These are phyloP conservation scores for Clarias laeviceps DNA, from an alignment of 2,797 vertebrate genomes.

Conservation along the genomic window DNA sequence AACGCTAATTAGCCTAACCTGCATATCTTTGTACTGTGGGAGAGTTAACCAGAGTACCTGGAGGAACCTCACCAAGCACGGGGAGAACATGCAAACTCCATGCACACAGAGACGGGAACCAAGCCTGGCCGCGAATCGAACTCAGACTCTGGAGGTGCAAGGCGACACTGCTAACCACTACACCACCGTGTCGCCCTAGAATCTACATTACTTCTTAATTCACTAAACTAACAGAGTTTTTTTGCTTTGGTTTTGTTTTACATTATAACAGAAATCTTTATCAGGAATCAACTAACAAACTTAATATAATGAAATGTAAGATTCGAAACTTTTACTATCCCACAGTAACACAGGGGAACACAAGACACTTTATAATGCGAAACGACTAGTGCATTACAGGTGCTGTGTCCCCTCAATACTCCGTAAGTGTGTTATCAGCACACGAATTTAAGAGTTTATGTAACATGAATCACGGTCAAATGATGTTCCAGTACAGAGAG, in stretches of 20 bases:
- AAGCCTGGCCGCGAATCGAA: too few species aligned
- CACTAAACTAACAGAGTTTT: neutral
- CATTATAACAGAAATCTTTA: neutral
- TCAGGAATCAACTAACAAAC: neutral
- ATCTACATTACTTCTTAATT: neutral
- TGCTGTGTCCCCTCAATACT: conserved; percentile 1
- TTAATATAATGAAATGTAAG: neutral
- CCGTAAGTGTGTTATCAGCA: neutral
- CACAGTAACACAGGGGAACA: neutral
- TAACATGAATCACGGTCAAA: conserved; percentile 21
- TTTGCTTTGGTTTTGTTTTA: neutral
- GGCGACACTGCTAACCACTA: too few species aligned
- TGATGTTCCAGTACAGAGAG: conserved; percentile 41
- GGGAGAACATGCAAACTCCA: too few species aligned
- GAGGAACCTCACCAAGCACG: too few species aligned
- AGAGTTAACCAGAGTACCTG: too few species aligned
- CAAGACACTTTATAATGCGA: neutral
- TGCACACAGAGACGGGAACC: too few species aligned
- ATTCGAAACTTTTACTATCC: neutral
- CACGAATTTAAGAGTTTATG: conserved; percentile 20
- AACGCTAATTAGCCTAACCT: too few species aligned
- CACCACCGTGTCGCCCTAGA: neutral
- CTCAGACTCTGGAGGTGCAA: too few species aligned
- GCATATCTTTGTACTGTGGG: too few species aligned
- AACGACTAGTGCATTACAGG: neutral